Percentiles rank a stretch among this genome's conserved stretches.
phyloP scores from a whole-genome alignment of 2,113 vertebrate genomes.

The Trematocara nigrifrons region DNA sequence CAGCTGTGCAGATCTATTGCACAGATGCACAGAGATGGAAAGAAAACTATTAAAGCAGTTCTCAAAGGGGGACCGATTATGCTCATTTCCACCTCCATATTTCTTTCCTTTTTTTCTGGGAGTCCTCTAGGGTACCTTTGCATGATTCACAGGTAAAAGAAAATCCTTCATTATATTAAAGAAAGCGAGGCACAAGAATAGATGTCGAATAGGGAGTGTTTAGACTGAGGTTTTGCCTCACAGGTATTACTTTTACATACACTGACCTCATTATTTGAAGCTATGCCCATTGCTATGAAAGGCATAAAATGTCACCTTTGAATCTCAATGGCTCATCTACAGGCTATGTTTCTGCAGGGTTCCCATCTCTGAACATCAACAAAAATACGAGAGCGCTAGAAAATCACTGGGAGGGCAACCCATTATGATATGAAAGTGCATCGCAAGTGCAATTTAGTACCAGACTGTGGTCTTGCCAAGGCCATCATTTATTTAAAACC shows the following conservation, averaged over 20 bases:
- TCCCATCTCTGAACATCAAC: background rate
- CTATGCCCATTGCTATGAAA: background rate
- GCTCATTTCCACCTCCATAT: background rate
- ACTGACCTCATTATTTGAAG: background rate
- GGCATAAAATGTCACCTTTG: background rate
- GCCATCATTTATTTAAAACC: constrained; percentile 36
- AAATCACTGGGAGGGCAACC: background rate
- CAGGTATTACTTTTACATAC: background rate
- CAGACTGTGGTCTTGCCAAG: background rate
- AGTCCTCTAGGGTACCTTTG: background rate
- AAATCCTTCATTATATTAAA: background rate
- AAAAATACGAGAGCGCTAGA: background rate
- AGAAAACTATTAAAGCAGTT: background rate
- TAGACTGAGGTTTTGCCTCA: background rate
- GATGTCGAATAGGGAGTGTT: background rate
- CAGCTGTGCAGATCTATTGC: background rate
- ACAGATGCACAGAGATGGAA: background rate
- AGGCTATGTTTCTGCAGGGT: background rate
- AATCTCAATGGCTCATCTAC: background rate
- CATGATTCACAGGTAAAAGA: background rate
- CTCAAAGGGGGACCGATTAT: background rate
- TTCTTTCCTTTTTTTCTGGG: background rate
- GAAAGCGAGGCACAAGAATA: background rate
- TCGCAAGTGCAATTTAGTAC: background rate
- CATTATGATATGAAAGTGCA: constrained; percentile 13